These are phyloP conservation scores for Schizaphis graminum DNA, from an alignment of 2,888 invertebrate species.

Conservation along the genomic window DNA sequence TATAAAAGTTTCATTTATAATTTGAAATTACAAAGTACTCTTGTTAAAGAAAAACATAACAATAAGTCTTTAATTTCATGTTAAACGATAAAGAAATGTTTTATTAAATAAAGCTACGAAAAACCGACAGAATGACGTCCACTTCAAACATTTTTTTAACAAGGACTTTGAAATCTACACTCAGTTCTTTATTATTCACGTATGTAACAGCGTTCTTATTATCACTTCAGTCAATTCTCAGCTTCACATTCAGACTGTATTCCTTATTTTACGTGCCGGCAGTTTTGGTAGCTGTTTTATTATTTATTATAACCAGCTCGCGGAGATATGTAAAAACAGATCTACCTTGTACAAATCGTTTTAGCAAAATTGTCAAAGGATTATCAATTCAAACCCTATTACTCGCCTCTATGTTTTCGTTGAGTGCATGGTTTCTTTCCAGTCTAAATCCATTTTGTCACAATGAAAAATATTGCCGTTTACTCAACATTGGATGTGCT, in stretches of 20 bases:
- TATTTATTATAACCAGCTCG: background rate
- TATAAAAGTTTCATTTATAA: background rate
- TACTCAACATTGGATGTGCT: slow-evolving; percentile 39
- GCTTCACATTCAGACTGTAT: background rate
- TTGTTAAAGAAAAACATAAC: background rate
- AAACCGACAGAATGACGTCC: slow-evolving; percentile 13
- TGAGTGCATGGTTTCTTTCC: slow-evolving; percentile 19
- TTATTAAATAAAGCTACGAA: background rate
- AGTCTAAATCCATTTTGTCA: slow-evolving; percentile 27
- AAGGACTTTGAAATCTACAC: background rate
- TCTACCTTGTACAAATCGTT: slow-evolving; percentile 11
- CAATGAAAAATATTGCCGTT: background rate
- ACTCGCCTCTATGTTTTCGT: background rate
- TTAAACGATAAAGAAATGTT: background rate
- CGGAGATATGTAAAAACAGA: background rate
- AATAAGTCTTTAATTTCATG: background rate
- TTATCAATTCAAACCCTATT: background rate
- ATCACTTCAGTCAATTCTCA: slow-evolving; percentile 30
- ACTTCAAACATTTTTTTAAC: slow-evolving; percentile 38
- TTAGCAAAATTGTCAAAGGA: slow-evolving; percentile 34
- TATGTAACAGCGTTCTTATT: background rate
- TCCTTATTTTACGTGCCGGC: background rate
- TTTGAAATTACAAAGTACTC: background rate
- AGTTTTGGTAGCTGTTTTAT: background rate
- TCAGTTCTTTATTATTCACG: slow-evolving; percentile 45